Evolutionary conservation across 2,113 vertebrate genomes (phyloP).

Genomic region (Onychostoma macrolepis): DNA sequence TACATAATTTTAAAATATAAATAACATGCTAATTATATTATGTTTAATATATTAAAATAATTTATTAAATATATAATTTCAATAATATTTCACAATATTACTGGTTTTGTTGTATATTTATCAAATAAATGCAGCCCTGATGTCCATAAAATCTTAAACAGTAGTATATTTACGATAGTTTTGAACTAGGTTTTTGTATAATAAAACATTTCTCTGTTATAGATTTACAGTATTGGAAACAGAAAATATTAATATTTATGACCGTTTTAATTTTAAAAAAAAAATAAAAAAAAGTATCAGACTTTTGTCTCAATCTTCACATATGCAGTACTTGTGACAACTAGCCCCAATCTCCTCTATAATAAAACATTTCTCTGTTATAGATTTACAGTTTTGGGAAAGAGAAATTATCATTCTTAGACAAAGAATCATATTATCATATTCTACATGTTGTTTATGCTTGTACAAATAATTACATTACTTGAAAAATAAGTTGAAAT

Average conservation of each 20-base stretch:
- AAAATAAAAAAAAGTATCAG: too few relatives aligned
- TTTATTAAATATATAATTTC: too few relatives aligned
- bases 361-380: not conserved
- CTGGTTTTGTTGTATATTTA: not conserved
- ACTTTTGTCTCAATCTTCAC: not conserved
- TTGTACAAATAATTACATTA: conserved; percentile 17
- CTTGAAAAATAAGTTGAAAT: not conserved
- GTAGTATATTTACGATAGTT: not conserved
- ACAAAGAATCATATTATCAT: conserved; percentile 8
- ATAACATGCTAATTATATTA: too few relatives aligned
- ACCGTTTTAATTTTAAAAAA: too few relatives aligned
- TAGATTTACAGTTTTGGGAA: not conserved
- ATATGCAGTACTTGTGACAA: not conserved
- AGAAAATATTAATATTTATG: not conserved
- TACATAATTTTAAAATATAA: too few relatives aligned
- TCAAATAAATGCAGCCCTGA: not conserved
- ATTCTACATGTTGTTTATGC: not conserved
- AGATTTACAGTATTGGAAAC: too few relatives aligned
- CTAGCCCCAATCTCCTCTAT: not conserved
- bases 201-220: too few relatives aligned
- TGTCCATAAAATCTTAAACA: not conserved
- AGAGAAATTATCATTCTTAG: not conserved
- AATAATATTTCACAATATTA: not conserved
- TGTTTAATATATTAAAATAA: too few relatives aligned
- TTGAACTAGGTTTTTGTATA: not conserved